A percentile compares a stretch with the other conserved stretches of the same genome.
Evolutionary conservation across 2,113 vertebrate genomes (phyloP).

Genomic region (Leucoraja erinaceus): DNA sequence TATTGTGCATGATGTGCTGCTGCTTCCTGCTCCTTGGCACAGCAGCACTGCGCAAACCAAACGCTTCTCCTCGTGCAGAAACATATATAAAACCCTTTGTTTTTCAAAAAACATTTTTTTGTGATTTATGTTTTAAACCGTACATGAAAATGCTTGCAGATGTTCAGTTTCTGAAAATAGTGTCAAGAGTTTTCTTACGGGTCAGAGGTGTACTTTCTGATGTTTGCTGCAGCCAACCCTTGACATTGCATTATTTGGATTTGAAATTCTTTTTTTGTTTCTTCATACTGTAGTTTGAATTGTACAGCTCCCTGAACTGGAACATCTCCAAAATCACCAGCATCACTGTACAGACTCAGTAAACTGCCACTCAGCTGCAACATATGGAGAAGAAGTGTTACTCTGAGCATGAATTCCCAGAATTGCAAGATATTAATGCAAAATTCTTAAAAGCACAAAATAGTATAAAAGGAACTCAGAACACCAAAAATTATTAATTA

Average conservation of each 20-base stretch:
- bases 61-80: no score
- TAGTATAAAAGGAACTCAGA: background rate
- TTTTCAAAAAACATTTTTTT: background rate
- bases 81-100: background rate
- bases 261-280: constrained; percentile 44
- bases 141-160: background rate
- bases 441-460: background rate
- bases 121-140: background rate
- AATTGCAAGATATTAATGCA: background rate
- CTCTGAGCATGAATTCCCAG: background rate
- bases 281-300: constrained; percentile 48
- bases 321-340: constrained; percentile 49
- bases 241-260: constrained; percentile 49
- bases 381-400: background rate
- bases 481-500: background rate
- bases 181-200: constrained; percentile 42
- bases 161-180: background rate
- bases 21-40: no score
- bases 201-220: constrained; percentile 48
- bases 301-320: constrained; percentile 47
- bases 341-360: constrained; percentile 52
- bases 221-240: constrained; percentile 47
- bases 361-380: constrained; percentile 46
- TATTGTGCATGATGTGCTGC: no score
- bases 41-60: no score